A percentile compares a stretch with the other conserved stretches of the same genome.
These are phyloP conservation scores for Allobates femoralis DNA, from an alignment of 2,797 vertebrate species.

Conservation along the genomic window DNA sequence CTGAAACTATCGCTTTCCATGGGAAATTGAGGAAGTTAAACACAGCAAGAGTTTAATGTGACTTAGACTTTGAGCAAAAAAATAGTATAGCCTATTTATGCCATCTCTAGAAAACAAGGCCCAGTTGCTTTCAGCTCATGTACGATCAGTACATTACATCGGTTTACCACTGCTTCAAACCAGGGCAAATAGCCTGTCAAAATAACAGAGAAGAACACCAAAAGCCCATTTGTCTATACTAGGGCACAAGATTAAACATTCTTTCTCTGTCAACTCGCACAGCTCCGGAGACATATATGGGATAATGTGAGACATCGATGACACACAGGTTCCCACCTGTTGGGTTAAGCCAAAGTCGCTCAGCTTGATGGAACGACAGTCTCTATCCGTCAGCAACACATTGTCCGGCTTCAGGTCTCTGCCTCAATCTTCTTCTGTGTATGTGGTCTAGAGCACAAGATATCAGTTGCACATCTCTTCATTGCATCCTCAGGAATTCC, in stretches of 20 bases:
- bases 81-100: not conserved
- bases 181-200: slow-evolving; percentile 34
- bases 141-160: not conserved
- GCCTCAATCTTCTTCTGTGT: slow-evolving; percentile 67
- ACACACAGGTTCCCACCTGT: not conserved
- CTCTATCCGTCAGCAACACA: slow-evolving; percentile 23
- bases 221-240: slow-evolving; percentile 23
- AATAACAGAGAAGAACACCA: not conserved
- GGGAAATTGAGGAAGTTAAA: not conserved
- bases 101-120: not conserved
- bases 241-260: not conserved
- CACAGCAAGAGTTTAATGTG: not conserved
- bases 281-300: slow-evolving; percentile 35
- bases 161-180: not conserved
- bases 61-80: not conserved
- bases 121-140: not conserved
- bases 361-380: not conserved
- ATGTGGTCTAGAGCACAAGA: slow-evolving; percentile 81
- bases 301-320: not conserved
- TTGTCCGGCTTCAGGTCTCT: slow-evolving; percentile 22
- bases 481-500: slow-evolving; percentile 79
- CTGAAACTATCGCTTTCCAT: not conserved
- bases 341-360: slow-evolving; percentile 16
- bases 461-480: slow-evolving; percentile 80
- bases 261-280: not conserved